These are phyloP conservation scores for Dorcus hopei DNA, from an alignment of 2,888 invertebrate species.

Conservation along the genomic window DNA sequence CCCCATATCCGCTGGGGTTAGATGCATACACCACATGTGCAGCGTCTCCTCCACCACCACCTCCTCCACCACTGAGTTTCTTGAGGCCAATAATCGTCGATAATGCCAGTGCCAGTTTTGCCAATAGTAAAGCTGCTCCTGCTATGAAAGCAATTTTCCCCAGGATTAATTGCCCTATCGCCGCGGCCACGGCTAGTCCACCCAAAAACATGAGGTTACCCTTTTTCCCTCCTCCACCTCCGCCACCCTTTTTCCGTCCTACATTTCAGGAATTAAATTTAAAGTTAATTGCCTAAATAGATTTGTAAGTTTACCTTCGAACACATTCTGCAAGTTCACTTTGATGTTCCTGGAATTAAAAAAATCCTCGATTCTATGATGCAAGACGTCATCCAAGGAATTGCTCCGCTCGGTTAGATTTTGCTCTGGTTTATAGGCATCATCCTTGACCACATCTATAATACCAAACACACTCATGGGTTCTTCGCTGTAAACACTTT, in stretches of 20 bases:
- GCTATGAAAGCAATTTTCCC: slow-evolving; percentile 67
- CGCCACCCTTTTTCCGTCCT: slow-evolving; percentile 54
- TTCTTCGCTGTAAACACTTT: slow-evolving; percentile 44
- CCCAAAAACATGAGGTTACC: slow-evolving; percentile 54
- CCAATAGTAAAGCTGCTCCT: slow-evolving; percentile 63
- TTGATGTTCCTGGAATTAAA: slow-evolving; percentile 49
- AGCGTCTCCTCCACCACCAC: slow-evolving; percentile 39
- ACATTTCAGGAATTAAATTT: slow-evolving; percentile 19
- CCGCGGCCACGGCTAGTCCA: slow-evolving; percentile 60
- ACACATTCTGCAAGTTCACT: slow-evolving; percentile 42
- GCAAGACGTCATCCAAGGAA: slow-evolving; percentile 46
- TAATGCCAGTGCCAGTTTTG: slow-evolving; percentile 62
- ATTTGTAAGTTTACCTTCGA: slow-evolving; percentile 37
- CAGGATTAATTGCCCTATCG: slow-evolving; percentile 64
- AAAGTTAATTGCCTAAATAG: not conserved
- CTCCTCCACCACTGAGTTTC: slow-evolving; percentile 54
- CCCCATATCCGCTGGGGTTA: slow-evolving; percentile 37
- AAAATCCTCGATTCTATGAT: slow-evolving; percentile 47
- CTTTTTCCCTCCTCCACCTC: slow-evolving; percentile 30
- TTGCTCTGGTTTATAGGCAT: slow-evolving; percentile 42
- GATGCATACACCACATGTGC: slow-evolving; percentile 55
- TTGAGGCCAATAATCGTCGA: slow-evolving; percentile 63
- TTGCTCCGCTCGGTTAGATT: slow-evolving; percentile 54
- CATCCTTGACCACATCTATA: slow-evolving; percentile 44
- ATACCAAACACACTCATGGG: slow-evolving; percentile 40